A percentile compares a stretch with the other conserved stretches of the same genome.
Conservation (phyloP, 2,888 invertebrate species). For the Entomobrya multifasciata region DNA sequence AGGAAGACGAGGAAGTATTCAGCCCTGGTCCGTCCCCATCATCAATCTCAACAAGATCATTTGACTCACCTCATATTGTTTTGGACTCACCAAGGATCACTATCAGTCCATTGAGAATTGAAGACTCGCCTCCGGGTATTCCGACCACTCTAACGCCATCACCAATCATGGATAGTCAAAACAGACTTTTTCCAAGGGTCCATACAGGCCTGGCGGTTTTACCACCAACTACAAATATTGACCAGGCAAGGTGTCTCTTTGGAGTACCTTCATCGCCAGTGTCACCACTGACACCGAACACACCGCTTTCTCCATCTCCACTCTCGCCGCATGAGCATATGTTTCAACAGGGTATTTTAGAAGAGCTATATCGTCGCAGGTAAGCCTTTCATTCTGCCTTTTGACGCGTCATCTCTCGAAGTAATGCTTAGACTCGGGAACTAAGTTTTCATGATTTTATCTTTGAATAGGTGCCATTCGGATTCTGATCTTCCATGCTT, state of each 20-base stretch:
- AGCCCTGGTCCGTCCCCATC: slow-evolving; percentile 81
- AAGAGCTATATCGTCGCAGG: slow-evolving; percentile 80
- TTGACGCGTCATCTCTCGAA: no score
- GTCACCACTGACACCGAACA: slow-evolving; percentile 83
- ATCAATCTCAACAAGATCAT: slow-evolving; percentile 82
- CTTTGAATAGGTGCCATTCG: slow-evolving; percentile 84
- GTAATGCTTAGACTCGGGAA: no score
- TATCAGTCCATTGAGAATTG: slow-evolving; percentile 79
- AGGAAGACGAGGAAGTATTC: slow-evolving; percentile 84
- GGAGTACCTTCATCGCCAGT: slow-evolving; percentile 84
- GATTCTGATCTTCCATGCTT: slow-evolving; percentile 86
- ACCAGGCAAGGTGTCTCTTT: slow-evolving; percentile 81
- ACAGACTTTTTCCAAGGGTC: slow-evolving; percentile 82
- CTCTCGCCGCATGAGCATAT: slow-evolving; percentile 83
- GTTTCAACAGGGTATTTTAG: slow-evolving; percentile 82
- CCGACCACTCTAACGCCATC: slow-evolving; percentile 78
- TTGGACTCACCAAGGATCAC: slow-evolving; percentile 81
- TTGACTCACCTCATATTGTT: slow-evolving; percentile 83
- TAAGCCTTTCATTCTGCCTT: no score
- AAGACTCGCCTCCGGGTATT: slow-evolving; percentile 74
- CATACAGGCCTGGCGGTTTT: slow-evolving; percentile 80
- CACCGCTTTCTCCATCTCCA: slow-evolving; percentile 82
- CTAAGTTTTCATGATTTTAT: neutral
- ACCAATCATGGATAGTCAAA: slow-evolving; percentile 83
- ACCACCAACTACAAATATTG: slow-evolving; percentile 82